phyloP scores from a whole-genome alignment of 2,797 vertebrate species.

The Mus caroli region DNA sequence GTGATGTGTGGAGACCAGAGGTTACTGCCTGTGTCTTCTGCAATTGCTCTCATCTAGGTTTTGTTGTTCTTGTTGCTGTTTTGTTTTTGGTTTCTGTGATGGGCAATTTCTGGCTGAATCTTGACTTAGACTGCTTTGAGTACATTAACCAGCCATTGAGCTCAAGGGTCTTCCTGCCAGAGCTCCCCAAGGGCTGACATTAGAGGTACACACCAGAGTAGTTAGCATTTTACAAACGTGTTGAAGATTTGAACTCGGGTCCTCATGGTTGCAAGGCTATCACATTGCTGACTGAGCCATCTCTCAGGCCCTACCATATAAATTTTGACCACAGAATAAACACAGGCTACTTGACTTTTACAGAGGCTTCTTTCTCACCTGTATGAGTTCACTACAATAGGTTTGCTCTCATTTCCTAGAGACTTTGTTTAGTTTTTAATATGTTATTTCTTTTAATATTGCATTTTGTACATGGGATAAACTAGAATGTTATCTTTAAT shows the following conservation, averaged over 20 bases:
- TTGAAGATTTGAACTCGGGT: background rate
- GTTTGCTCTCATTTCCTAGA: background rate
- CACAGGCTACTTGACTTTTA: background rate
- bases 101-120: background rate
- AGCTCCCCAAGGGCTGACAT: background rate
- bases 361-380: background rate
- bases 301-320: background rate
- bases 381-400: background rate
- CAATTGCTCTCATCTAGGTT: background rate
- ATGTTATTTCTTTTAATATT: background rate
- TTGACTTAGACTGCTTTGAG: background rate
- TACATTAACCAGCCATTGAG: background rate
- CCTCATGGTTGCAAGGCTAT: background rate
- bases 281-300: too few relatives aligned
- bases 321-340: background rate
- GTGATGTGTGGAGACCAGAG: background rate
- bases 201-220: too few relatives aligned
- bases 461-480: background rate
- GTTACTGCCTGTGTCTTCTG: background rate
- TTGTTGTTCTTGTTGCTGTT: background rate
- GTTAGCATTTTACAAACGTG: background rate
- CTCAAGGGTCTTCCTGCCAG: background rate
- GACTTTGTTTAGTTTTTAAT: background rate
- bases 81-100: background rate
- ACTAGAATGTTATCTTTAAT: background rate